phyloP scores from a whole-genome alignment of 2,797 vertebrate species.

The Eulemur rubriventer region DNA sequence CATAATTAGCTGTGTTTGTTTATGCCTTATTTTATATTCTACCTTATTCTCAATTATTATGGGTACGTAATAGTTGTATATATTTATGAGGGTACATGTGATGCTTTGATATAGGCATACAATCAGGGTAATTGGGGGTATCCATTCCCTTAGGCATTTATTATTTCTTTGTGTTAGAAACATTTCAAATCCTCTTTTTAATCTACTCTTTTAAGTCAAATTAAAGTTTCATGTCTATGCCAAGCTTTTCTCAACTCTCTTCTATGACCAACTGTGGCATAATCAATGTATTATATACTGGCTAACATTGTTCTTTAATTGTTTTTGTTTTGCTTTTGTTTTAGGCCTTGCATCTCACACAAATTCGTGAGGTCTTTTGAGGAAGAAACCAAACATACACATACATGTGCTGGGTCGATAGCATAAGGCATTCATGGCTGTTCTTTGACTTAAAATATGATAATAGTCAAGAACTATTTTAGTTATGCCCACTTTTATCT shows the following conservation, averaged over 20 bases:
- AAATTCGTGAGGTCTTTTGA: slow-evolving; percentile 8
- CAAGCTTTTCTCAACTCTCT: neutral
- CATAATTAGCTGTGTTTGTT: neutral
- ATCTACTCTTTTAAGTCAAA: neutral
- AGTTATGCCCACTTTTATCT: slow-evolving; percentile 17
- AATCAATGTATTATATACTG: neutral
- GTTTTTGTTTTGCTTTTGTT: neutral
- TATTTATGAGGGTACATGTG: neutral
- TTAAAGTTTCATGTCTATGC: neutral
- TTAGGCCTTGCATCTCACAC: neutral
- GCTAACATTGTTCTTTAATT: neutral
- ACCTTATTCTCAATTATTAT: neutral
- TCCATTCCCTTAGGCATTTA: neutral
- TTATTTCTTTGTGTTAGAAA: neutral
- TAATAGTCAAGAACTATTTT: slow-evolving; percentile 34
- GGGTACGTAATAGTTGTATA: neutral
- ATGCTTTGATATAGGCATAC: neutral
- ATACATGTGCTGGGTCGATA: neutral
- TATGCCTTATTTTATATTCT: neutral
- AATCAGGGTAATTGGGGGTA: neutral
- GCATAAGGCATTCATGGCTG: neutral
- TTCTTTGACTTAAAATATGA: slow-evolving; percentile 39
- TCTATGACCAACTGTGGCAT: neutral
- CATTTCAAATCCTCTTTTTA: neutral
- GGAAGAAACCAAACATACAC: neutral